Evolutionary conservation across 2,797 vertebrate genomes (phyloP).

Genomic region (Sebastiscus tertius): DNA sequence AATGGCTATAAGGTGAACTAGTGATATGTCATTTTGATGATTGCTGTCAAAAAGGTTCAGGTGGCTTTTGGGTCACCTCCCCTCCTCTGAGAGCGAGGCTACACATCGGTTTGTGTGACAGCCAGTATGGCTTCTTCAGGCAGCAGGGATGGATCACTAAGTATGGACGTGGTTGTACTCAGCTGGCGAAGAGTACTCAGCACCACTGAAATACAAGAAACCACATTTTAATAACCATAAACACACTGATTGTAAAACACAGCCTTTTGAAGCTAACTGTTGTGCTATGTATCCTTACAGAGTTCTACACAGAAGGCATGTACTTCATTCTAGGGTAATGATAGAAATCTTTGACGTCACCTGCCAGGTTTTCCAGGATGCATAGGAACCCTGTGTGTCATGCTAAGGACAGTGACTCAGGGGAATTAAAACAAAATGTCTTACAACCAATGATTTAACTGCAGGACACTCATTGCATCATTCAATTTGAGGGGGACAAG

Average conservation of each 20-base stretch:
- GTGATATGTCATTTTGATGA: slow-evolving; percentile 10
- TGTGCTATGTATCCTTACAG: neutral
- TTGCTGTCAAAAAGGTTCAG: neutral
- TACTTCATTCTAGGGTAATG: too few relatives aligned
- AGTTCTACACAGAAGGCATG: neutral
- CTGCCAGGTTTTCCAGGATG: neutral
- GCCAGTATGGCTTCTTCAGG: slow-evolving; percentile 90
- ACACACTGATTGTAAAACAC: neutral
- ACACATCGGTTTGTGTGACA: slow-evolving; percentile 77
- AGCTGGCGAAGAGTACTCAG: slow-evolving; percentile 90
- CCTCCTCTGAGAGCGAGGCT: slow-evolving; percentile 48
- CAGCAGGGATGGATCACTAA: slow-evolving; percentile 88
- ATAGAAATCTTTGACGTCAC: too few relatives aligned
- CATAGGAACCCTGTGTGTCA: neutral
- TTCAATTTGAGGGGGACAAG: neutral
- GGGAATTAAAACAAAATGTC: neutral
- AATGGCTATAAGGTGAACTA: slow-evolving; percentile 9
- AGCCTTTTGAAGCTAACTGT: neutral
- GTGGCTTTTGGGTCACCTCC: neutral
- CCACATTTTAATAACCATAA: neutral
- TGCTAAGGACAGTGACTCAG: neutral
- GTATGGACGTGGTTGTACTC: slow-evolving; percentile 91
- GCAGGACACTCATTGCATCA: neutral
- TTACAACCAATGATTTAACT: neutral
- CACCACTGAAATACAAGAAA: slow-evolving; percentile 83